Conservation (phyloP, 2,888 invertebrate genomes). For the Nemotelus pantherinus region DNA sequence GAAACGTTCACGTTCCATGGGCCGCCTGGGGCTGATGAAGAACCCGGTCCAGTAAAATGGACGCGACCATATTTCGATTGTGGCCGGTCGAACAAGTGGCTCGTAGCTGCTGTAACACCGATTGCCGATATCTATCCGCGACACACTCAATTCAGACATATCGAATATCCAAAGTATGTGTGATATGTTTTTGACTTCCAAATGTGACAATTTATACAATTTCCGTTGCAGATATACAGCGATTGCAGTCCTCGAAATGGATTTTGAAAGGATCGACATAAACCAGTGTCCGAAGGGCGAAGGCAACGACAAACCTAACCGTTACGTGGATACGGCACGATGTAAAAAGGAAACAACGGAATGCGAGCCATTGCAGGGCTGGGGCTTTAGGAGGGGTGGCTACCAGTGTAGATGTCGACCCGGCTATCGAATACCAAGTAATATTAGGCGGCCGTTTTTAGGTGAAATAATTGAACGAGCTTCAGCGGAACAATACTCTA, state of each 20-base stretch:
- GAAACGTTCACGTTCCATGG: constrained; percentile 97
- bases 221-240: constrained; percentile 79
- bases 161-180: constrained; percentile 90
- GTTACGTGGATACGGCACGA: constrained; percentile 87
- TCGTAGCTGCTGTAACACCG: constrained; percentile 92
- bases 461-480: constrained; percentile 95
- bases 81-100: constrained; percentile 93
- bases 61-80: constrained; percentile 97
- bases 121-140: constrained; percentile 95
- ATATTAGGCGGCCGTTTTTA: constrained; percentile 88
- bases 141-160: constrained; percentile 90
- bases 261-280: constrained; percentile 95
- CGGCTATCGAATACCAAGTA: constrained; percentile 84
- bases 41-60: constrained; percentile 92
- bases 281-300: constrained; percentile 93
- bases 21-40: constrained; percentile 89
- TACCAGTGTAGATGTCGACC: constrained; percentile 95
- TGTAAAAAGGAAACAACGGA: constrained; percentile 93
- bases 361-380: constrained; percentile 96
- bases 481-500: constrained; percentile 91
- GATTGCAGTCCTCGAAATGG: constrained; percentile 92
- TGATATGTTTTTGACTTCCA: not conserved
- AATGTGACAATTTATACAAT: not conserved
- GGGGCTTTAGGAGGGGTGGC: constrained; percentile 94
- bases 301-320: constrained; percentile 89